A percentile compares a stretch with the other conserved stretches of the same genome.
These are phyloP conservation scores for Boulengeromyrus knoepffleri DNA, from an alignment of 2,113 vertebrate species.

Conservation along the genomic window DNA sequence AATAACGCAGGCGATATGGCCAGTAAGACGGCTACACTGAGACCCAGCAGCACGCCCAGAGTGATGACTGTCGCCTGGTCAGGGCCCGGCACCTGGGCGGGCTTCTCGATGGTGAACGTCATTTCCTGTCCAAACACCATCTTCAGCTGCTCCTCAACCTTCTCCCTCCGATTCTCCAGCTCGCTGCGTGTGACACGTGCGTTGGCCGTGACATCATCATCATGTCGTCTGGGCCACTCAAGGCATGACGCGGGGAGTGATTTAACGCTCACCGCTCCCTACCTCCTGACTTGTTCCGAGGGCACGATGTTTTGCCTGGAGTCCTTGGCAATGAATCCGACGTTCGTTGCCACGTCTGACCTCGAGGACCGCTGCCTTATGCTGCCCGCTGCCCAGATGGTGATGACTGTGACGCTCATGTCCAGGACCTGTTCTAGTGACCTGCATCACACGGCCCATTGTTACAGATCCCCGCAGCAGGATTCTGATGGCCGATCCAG, in stretches of 20 bases:
- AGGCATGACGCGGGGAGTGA: too few relatives aligned
- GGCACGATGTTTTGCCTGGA: slow-evolving; percentile 27
- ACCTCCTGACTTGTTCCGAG: slow-evolving; percentile 49
- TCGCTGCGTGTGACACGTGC: slow-evolving; percentile 49
- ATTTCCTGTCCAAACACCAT: slow-evolving; percentile 40
- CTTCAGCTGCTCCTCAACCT: slow-evolving; percentile 35
- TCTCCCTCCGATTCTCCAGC: slow-evolving; percentile 18
- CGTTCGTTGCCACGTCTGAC: slow-evolving; percentile 25
- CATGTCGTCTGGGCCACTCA: background rate
- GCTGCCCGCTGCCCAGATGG: slow-evolving; percentile 27
- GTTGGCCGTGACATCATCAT: background rate
- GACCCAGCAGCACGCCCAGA: slow-evolving; percentile 43
- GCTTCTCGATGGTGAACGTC: slow-evolving; percentile 16
- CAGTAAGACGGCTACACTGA: slow-evolving; percentile 42
- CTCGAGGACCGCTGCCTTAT: slow-evolving; percentile 12
- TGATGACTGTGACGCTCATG: slow-evolving; percentile 45
- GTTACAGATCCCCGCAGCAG: background rate
- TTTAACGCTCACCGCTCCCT: slow-evolving; percentile 21
- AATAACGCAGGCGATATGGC: background rate
- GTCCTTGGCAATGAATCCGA: slow-evolving; percentile 46
- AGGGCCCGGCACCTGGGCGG: background rate
- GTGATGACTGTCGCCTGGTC: slow-evolving; percentile 30
- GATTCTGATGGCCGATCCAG: background rate
- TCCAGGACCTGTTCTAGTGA: slow-evolving; percentile 34
- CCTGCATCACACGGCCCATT: background rate